These are phyloP conservation scores for Grantiella picta DNA, from an alignment of 2,113 vertebrate species.

Conservation along the genomic window DNA sequence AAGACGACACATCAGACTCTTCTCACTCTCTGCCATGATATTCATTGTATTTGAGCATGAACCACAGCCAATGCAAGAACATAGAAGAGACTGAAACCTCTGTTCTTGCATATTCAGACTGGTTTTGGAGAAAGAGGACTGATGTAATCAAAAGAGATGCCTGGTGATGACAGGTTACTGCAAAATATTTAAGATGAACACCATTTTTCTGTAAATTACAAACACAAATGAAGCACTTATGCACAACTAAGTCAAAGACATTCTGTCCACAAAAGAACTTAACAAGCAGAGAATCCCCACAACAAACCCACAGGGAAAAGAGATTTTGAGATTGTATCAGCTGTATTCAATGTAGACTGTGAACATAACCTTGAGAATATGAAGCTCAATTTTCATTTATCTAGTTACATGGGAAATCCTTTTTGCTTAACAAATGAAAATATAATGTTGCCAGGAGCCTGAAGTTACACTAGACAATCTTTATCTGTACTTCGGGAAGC, in stretches of 20 bases:
- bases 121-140: neutral
- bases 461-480: neutral
- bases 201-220: neutral
- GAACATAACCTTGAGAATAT: neutral
- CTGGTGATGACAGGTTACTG: neutral
- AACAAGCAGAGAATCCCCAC: neutral
- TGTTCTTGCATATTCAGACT: neutral
- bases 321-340: neutral
- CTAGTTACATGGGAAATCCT: neutral
- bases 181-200: neutral
- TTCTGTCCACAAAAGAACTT: neutral
- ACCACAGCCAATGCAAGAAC: neutral
- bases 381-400: neutral
- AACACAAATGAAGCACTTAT: neutral
- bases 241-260: neutral
- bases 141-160: neutral
- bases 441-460: neutral
- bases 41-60: neutral
- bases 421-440: neutral
- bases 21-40: neutral
- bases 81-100: neutral
- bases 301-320: neutral
- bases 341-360: neutral
- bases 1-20: neutral
- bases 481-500: neutral